Conservation (phyloP, 1,140 invertebrate genomes). For the Antheraea pernyi region DNA sequence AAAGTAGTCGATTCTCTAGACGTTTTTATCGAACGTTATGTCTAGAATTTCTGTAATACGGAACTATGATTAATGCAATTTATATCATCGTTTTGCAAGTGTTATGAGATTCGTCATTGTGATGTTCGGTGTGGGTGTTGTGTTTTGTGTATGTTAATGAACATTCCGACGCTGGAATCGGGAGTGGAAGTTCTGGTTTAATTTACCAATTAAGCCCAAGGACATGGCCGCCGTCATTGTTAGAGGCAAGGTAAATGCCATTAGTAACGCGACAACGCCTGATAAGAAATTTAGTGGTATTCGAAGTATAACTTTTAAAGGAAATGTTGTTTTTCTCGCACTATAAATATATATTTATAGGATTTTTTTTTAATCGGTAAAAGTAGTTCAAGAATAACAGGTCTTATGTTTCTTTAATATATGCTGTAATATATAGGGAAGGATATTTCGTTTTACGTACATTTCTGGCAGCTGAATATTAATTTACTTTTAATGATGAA, state of each 20-base stretch:
- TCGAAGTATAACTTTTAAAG: too few species aligned
- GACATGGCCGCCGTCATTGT: conserved; percentile 32
- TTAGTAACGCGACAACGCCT: conserved; percentile 4
- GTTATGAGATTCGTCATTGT: background rate
- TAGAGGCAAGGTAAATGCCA: conserved; percentile 29
- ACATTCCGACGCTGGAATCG: background rate
- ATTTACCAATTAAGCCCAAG: conserved; percentile 31
- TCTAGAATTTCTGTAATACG: background rate
- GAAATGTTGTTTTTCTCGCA: too few species aligned
- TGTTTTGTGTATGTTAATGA: conserved; percentile 2
- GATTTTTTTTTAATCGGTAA: too few species aligned
- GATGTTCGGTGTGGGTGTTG: background rate
- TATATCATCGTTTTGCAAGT: background rate
- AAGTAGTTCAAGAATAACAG: too few species aligned
- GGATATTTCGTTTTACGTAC: too few species aligned
- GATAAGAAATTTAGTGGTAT: background rate
- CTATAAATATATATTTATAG: too few species aligned
- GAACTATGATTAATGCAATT: background rate
- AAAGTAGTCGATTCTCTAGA: background rate
- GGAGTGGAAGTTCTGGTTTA: conserved; percentile 13
- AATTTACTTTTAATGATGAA: background rate
- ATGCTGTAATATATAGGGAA: too few species aligned
- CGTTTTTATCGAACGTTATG: background rate
- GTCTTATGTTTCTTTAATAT: too few species aligned
- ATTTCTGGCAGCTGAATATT: background rate